Conservation (phyloP, 1,140 invertebrate species). For the Rhagoletis pomonella region DNA sequence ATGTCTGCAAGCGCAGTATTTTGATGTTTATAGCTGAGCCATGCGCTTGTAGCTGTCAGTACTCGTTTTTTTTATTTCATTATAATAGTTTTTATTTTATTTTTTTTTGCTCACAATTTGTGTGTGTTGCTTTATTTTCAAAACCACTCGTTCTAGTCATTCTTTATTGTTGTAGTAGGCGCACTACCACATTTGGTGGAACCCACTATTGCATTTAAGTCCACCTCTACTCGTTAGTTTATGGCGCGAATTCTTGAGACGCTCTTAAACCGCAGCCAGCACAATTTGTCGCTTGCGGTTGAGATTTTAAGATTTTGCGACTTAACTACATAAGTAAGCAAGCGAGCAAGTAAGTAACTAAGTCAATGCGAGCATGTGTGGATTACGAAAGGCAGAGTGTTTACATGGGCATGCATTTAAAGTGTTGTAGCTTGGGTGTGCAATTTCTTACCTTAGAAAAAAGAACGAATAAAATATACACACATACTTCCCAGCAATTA, state of each 20-base stretch:
- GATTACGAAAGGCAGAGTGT: neutral
- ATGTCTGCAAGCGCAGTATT: neutral
- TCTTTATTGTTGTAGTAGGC: neutral
- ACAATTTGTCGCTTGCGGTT: slow-evolving; percentile 13
- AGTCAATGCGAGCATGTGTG: neutral
- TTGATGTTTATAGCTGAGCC: neutral
- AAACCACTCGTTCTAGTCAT: neutral
- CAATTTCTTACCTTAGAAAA: neutral
- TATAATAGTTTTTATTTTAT: neutral
- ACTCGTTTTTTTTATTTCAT: too few species aligned
- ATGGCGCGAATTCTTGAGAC: slow-evolving; percentile 23
- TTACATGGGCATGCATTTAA: neutral
- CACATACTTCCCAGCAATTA: too few species aligned
- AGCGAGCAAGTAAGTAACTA: neutral
- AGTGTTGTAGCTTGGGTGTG: neutral
- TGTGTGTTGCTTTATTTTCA: neutral
- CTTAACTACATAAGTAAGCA: neutral
- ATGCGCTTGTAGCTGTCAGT: neutral
- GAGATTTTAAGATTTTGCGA: neutral
- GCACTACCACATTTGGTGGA: neutral
- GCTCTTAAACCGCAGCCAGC: slow-evolving; percentile 1
- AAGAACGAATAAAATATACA: neutral
- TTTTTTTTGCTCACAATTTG: neutral
- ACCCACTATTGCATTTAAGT: neutral
- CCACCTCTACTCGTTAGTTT: neutral